These are phyloP conservation scores for Pteruthius melanotis DNA, from an alignment of 2,113 vertebrate species.

Conservation along the genomic window DNA sequence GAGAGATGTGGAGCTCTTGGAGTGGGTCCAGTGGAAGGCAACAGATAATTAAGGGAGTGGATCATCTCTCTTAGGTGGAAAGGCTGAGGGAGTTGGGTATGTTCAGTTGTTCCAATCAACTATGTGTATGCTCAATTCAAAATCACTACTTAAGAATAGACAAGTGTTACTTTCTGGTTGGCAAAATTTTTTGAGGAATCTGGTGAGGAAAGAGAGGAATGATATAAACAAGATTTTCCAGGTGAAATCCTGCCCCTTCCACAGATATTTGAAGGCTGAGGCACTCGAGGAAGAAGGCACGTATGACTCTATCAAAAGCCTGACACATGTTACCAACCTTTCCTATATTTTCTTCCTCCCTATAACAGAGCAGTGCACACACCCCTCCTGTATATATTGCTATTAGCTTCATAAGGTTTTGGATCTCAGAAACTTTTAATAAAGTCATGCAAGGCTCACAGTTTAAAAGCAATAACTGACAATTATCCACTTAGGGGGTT, in stretches of 20 bases:
- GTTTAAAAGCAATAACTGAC: conserved; percentile 68
- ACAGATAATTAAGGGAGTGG: not conserved
- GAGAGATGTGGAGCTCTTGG: not conserved
- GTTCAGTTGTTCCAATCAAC: not conserved
- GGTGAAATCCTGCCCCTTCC: not conserved
- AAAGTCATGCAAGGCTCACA: conserved; percentile 37
- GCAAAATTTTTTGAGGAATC: not conserved
- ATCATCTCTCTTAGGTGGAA: not conserved
- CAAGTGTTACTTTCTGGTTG: not conserved
- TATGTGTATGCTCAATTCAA: not conserved
- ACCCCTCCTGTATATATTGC: not conserved
- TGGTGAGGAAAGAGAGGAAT: not conserved
- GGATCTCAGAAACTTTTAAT: conserved; percentile 49
- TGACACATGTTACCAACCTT: not conserved
- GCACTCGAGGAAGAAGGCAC: not conserved
- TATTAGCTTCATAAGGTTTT: not conserved
- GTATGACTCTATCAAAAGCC: not conserved
- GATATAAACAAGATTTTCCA: not conserved
- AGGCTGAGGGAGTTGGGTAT: not conserved
- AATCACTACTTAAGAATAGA: rapidly evolving
- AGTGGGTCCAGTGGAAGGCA: not conserved
- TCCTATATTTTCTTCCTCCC: not conserved
- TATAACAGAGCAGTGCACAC: not conserved
- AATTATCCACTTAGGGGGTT: conserved; percentile 72
- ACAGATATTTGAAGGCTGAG: not conserved